Percentiles rank a stretch among this genome's conserved stretches.
These are phyloP conservation scores for Poeciliopsis infans DNA, from an alignment of 2,797 vertebrate genomes.

Conservation along the genomic window DNA sequence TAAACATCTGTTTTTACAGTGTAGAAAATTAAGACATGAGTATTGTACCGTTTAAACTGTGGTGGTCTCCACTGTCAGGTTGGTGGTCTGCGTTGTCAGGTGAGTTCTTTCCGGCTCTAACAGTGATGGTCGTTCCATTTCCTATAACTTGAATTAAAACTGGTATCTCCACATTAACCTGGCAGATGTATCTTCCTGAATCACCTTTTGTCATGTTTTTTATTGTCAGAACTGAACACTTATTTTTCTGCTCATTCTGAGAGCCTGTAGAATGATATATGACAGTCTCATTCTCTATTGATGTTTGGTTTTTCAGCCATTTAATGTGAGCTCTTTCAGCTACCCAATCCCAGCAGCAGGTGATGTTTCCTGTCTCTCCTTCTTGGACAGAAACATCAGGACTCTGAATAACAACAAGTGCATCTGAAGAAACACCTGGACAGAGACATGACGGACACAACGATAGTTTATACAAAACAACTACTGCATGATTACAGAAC, in stretches of 20 bases:
- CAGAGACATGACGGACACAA: not conserved
- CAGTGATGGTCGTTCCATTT: conserved; percentile 65
- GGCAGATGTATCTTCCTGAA: conserved; percentile 70
- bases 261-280: not conserved
- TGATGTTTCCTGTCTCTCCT: conserved; percentile 11
- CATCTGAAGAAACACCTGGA: conserved; percentile 30
- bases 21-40: not conserved
- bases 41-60: not conserved
- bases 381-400: conserved; percentile 18
- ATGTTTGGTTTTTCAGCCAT: conserved; percentile 26
- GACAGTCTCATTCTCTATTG: rapidly evolving
- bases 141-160: rapidly evolving
- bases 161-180: conserved; percentile 62
- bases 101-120: not conserved
- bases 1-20: not conserved
- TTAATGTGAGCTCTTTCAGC: rapidly evolving
- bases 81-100: rapidly evolving
- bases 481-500: no score
- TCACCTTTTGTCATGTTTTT: conserved; percentile 23
- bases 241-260: rapidly evolving
- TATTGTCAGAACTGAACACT: conserved; percentile 39
- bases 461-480: no score
- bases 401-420: conserved; percentile 23
- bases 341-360: conserved; percentile 22
- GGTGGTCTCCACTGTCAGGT: rapidly evolving